A percentile compares a stretch with the other conserved stretches of the same genome.
These are phyloP conservation scores for Mirza zaza DNA, from an alignment of 2,113 vertebrate species.

Conservation along the genomic window DNA sequence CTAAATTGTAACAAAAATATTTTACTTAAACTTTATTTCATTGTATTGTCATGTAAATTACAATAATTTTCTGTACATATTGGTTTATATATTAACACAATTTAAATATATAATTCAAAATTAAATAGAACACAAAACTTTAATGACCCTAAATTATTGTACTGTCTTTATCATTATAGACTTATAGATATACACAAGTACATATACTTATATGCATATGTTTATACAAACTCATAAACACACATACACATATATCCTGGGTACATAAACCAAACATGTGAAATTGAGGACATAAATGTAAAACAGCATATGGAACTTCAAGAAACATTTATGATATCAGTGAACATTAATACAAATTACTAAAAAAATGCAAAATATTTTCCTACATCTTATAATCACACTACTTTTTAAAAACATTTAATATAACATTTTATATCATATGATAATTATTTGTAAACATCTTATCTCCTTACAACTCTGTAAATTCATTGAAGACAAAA, in stretches of 20 bases:
- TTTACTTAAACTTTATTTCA: constrained; percentile 28
- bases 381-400: neutral
- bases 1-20: constrained; percentile 26
- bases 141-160: neutral
- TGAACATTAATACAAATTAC: neutral
- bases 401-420: neutral
- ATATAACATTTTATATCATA: neutral
- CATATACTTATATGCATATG: neutral
- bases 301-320: neutral
- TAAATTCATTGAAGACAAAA: neutral
- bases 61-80: neutral
- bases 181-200: neutral
- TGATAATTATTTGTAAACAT: neutral
- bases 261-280: neutral
- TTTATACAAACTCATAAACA: neutral
- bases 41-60: constrained; percentile 14
- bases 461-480: neutral
- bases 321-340: neutral
- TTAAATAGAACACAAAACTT: neutral
- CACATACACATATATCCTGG: neutral
- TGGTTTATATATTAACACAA: neutral
- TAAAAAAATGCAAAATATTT: neutral
- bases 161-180: neutral
- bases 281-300: neutral
- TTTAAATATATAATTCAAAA: constrained; percentile 42